phyloP scores from a whole-genome alignment of 1,140 invertebrate species.

The Drosophila virilis region DNA sequence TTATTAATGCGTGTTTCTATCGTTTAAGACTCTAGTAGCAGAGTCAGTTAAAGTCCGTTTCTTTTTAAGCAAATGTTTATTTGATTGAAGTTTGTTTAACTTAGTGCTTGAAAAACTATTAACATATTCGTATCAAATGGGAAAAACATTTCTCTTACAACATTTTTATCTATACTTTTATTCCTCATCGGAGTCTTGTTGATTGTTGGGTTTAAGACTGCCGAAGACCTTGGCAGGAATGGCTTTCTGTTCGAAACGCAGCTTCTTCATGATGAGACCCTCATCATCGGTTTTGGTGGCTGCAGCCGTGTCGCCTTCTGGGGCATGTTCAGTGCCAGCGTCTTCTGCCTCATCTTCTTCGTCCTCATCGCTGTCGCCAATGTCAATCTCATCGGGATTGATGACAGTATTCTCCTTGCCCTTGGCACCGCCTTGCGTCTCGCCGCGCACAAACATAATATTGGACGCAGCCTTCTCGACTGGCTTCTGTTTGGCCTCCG shows the following conservation, averaged over 20 bases:
- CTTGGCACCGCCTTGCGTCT: conserved; percentile 91
- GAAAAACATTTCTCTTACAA: background rate
- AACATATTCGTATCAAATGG: background rate
- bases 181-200: conserved; percentile 64
- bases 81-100: background rate
- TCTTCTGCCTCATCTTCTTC: conserved; percentile 88
- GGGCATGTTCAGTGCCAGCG: conserved; percentile 82
- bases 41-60: too few species aligned
- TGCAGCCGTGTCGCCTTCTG: conserved; percentile 82
- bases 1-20: too few species aligned
- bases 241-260: conserved; percentile 91
- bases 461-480: conserved; percentile 84
- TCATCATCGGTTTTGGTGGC: conserved; percentile 77
- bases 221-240: conserved; percentile 95
- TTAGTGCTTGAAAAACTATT: background rate
- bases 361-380: conserved; percentile 92
- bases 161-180: conserved; percentile 24
- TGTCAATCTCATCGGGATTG: conserved; percentile 98
- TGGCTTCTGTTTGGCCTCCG: conserved; percentile 55
- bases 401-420: conserved; percentile 86
- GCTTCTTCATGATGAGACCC: conserved; percentile 85
- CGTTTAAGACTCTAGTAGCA: too few species aligned
- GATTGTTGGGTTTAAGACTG: conserved; percentile 85
- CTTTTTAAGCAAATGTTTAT: too few species aligned
- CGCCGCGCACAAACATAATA: conserved; percentile 94